Base-by-base conservation (phyloP, 2,888 invertebrate species). In the Villa cingulata region DNA sequence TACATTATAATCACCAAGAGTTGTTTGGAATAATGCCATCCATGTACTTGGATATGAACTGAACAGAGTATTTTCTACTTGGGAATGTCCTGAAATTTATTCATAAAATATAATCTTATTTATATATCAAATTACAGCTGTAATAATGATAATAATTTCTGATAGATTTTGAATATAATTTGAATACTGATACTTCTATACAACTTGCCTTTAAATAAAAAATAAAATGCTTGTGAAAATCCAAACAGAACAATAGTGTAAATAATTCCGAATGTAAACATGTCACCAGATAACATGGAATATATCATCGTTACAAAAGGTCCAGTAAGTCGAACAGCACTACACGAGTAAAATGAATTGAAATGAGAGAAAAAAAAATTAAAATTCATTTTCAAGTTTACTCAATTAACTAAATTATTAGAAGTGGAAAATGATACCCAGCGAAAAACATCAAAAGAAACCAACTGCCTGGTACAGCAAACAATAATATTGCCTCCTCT, bases 221-320 rank as follows among this genome's bases (percentile, higher is more conserved):
- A 97, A 70, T 80, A 90, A 72, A 87, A 88, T 37, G 96, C 89
- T 72, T 96, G 95, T 0, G 94, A 91, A 70, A 98, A 98, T 18
- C 94, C 95, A 58, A 94, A 86, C 6, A 97, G 74, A 34, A 97
- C 86, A 58, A 98, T 88, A 56, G 81, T 80, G 68, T 96, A 97
- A 66, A 98, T 98, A 57, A 97, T 94, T 54, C 90, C 91, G 66
- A 98, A 98, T 23, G 96, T 91, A 63, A 96, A 82, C 88, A 98
- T 91, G 72, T 98, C 98, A 41, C 97, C 96, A 0, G 89, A 89
- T 63, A 96, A 90, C 96, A 98, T 98, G 60, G 91, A 91, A 75
- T 94, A 97, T 57, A 98, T 92, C 95, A 98, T 97, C 14, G 96
- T 96, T 50, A 98, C 96, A 70, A 97, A 98, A 0, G 97, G 96